Percentiles rank a stretch among this genome's conserved stretches.
These are phyloP conservation scores for Caenorhabditis sp. DNA, from an alignment of 2,888 invertebrate species.

Conservation along the genomic window DNA sequence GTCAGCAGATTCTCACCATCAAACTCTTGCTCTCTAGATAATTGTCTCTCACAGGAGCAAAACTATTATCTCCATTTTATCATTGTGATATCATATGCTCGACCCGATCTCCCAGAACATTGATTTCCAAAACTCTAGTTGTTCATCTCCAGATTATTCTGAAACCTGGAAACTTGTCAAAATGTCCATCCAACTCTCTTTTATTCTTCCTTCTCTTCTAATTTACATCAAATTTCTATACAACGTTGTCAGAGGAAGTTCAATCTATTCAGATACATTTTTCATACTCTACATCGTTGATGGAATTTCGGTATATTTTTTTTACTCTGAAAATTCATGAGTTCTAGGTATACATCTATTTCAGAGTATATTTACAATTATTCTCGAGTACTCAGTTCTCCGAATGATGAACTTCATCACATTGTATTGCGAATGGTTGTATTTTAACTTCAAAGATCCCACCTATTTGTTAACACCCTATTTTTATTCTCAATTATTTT, in stretches of 20 bases:
- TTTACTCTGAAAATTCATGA: too few species aligned
- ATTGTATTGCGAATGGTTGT: background rate
- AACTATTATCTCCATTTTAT: too few species aligned
- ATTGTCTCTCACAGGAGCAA: too few species aligned
- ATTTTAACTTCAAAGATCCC: background rate
- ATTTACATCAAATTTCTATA: background rate
- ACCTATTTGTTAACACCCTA: background rate
- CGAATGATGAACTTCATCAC: background rate
- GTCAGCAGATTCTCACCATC: too few species aligned
- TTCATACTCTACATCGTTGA: background rate
- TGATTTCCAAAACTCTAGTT: background rate
- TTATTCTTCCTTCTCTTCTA: background rate
- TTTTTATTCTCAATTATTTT: background rate
- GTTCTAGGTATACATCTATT: background rate
- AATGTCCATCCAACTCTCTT: background rate
- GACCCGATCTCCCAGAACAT: too few species aligned
- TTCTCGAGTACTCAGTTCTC: background rate
- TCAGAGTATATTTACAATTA: background rate
- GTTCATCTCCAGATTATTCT: background rate
- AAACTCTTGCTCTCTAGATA: too few species aligned
- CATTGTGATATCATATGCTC: too few species aligned
- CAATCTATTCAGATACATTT: background rate
- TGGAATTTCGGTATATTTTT: background rate
- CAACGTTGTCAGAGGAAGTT: background rate
- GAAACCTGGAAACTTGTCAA: background rate